phyloP scores from a whole-genome alignment of 2,113 vertebrate species.

The Calonectris borealis region DNA sequence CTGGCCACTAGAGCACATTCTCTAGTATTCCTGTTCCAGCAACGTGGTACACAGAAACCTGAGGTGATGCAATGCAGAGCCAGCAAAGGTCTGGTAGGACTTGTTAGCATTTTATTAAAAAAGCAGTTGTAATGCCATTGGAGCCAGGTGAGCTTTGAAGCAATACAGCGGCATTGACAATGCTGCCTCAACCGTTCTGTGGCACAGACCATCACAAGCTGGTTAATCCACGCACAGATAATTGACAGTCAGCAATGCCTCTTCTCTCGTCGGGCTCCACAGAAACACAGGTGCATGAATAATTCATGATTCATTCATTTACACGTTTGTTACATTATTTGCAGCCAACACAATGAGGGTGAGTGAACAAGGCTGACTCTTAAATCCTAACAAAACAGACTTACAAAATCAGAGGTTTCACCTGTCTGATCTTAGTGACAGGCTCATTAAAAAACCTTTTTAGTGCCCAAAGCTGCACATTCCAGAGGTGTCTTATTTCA shows the following conservation, averaged over 20 bases:
- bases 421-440: background rate
- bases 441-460: background rate
- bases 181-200: background rate
- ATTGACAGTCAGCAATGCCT: background rate
- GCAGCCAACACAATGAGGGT: background rate
- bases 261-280: rapidly evolving
- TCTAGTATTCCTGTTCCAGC: background rate
- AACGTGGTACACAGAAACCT: background rate
- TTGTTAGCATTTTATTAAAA: background rate
- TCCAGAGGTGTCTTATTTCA: background rate
- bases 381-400: background rate
- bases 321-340: background rate
- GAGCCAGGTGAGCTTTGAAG: background rate
- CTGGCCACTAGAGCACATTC: background rate
- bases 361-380: background rate
- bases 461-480: background rate
- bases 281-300: background rate
- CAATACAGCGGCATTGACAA: background rate
- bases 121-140: background rate
- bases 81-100: background rate
- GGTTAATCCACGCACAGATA: background rate
- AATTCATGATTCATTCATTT: background rate
- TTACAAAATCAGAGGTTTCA: background rate
- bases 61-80: background rate
- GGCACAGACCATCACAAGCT: background rate